Conservation (phyloP, 2,888 invertebrate genomes). For the Invenusta paracnida region DNA sequence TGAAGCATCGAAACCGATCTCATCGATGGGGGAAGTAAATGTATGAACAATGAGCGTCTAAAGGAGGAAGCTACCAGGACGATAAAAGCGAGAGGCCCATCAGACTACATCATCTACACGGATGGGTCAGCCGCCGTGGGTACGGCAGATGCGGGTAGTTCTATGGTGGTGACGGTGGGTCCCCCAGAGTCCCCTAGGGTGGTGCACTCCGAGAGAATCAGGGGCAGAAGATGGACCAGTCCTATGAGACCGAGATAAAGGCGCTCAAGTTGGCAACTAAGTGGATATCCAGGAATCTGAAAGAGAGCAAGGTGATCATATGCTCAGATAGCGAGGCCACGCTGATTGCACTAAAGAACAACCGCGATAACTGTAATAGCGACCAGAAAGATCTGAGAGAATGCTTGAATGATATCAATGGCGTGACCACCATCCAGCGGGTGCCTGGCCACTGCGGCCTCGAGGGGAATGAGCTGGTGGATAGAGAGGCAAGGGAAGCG, state of each 20-base stretch:
- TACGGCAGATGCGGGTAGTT: too few relatives aligned
- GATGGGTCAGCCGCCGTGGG: too few relatives aligned
- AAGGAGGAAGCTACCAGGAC: too few relatives aligned
- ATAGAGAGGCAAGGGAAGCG: background rate
- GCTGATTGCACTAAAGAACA: background rate
- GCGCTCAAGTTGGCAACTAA: background rate
- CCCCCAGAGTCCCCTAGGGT: too few relatives aligned
- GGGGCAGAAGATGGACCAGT: background rate
- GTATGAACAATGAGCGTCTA: too few relatives aligned
- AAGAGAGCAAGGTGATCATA: background rate
- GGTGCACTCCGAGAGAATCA: too few relatives aligned
- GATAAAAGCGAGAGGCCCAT: too few relatives aligned
- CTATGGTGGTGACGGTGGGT: too few relatives aligned
- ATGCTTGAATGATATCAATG: background rate
- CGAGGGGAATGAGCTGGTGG: background rate
- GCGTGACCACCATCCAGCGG: background rate
- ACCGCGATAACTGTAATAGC: background rate
- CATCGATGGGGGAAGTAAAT: too few relatives aligned
- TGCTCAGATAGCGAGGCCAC: background rate
- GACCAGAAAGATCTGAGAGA: background rate
- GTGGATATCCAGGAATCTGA: background rate
- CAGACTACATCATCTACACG: too few relatives aligned
- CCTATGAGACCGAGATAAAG: background rate
- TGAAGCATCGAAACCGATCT: too few relatives aligned
- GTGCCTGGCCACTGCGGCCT: background rate